phyloP scores from a whole-genome alignment of 2,888 invertebrate genomes.

The Unio delphinus region DNA sequence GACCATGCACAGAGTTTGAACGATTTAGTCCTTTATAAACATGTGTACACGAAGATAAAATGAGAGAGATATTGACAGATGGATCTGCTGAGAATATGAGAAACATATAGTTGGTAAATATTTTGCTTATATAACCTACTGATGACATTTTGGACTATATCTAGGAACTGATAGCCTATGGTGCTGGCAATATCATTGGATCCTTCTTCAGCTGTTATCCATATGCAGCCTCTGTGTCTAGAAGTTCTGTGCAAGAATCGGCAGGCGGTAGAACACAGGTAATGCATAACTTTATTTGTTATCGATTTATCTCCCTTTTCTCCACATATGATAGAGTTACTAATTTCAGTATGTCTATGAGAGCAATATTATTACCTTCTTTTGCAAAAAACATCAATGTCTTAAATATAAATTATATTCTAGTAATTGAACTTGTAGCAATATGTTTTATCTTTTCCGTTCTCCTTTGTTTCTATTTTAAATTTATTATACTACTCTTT shows the following conservation, averaged over 20 bases:
- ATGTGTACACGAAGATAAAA: neutral
- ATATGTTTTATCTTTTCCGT: too few relatives aligned
- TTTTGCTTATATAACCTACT: too few relatives aligned
- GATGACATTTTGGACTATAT: neutral
- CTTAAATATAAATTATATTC: too few relatives aligned
- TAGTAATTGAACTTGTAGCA: too few relatives aligned
- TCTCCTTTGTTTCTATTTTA: too few relatives aligned
- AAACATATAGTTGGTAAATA: neutral
- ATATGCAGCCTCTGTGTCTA: slow-evolving; percentile 72
- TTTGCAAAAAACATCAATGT: too few relatives aligned
- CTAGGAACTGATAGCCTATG: slow-evolving; percentile 67
- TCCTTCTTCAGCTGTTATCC: slow-evolving; percentile 72
- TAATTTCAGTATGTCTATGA: too few relatives aligned
- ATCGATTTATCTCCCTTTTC: too few relatives aligned
- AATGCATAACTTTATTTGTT: neutral
- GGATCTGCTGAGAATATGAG: neutral
- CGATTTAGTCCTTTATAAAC: too few relatives aligned
- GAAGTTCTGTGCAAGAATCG: slow-evolving; percentile 82
- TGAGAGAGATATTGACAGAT: neutral
- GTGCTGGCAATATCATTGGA: slow-evolving; percentile 76
- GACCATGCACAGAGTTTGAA: too few relatives aligned
- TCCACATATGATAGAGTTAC: too few relatives aligned
- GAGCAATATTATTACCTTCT: too few relatives aligned
- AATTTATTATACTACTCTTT: neutral
- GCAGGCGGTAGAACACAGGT: slow-evolving; percentile 85